A percentile compares a stretch with the other conserved stretches of the same genome.
phyloP scores from a whole-genome alignment of 2,113 vertebrate genomes.

The Zeus faber region DNA sequence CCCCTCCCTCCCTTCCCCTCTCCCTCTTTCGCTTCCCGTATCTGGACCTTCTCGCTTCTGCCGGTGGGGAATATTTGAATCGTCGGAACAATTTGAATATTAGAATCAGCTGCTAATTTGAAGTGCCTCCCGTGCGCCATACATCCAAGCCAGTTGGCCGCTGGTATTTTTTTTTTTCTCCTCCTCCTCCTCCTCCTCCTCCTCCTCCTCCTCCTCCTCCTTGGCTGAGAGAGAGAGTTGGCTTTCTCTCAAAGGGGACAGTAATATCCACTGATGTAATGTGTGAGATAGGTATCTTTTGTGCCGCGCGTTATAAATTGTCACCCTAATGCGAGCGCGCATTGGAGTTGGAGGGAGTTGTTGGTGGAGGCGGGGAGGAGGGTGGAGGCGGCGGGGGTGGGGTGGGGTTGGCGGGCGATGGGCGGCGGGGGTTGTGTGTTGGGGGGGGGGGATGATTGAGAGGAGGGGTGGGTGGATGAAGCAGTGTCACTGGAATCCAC shows the following conservation, averaged over 20 bases:
- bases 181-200: too few relatives aligned
- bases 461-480: slow-evolving; percentile 79
- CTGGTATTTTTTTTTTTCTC: too few relatives aligned
- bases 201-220: too few relatives aligned
- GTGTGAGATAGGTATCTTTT: slow-evolving; percentile 95
- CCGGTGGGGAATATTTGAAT: not conserved
- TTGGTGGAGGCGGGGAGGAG: slow-evolving; percentile 70
- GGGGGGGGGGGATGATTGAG: not conserved
- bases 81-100: slow-evolving; percentile 33
- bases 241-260: slow-evolving; percentile 79
- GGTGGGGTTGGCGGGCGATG: slow-evolving; percentile 42
- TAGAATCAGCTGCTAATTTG: slow-evolving; percentile 31
- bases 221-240: slow-evolving; percentile 9
- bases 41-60: not conserved
- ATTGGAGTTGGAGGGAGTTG: slow-evolving; percentile 49
- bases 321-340: slow-evolving; percentile 88
- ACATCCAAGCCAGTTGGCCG: slow-evolving; percentile 47
- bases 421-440: not conserved
- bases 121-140: slow-evolving; percentile 75
- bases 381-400: slow-evolving; percentile 7
- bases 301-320: slow-evolving; percentile 94
- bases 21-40: not conserved
- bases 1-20: not conserved
- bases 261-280: slow-evolving; percentile 96
- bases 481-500: slow-evolving; percentile 93